A percentile compares a stretch with the other conserved stretches of the same genome.
Conservation (phyloP, 2,113 vertebrate genomes). For the Etheostoma cragini region DNA sequence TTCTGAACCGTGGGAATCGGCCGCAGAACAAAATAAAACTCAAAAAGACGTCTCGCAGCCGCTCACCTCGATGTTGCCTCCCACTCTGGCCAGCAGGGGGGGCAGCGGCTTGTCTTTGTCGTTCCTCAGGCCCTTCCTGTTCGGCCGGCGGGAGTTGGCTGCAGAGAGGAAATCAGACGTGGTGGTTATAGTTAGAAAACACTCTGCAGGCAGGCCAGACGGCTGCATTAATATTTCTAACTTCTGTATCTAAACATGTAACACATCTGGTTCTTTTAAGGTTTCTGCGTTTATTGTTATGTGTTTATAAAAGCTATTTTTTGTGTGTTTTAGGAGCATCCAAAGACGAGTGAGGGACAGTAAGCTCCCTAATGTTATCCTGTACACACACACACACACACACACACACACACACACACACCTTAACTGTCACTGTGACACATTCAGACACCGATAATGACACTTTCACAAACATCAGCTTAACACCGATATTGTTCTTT, state of each 20-base stretch:
- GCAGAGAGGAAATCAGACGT: slow-evolving; percentile 39
- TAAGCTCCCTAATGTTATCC: too few relatives aligned
- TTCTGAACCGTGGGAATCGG: too few relatives aligned
- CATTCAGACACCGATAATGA: neutral
- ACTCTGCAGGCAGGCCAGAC: neutral
- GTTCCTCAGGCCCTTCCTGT: slow-evolving; percentile 94
- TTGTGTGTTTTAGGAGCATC: neutral
- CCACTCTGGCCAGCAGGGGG: slow-evolving; percentile 96
- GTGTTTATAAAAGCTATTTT: too few relatives aligned
- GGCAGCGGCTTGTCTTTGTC: slow-evolving; percentile 98
- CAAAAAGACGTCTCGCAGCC: neutral
- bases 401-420: too few relatives aligned
- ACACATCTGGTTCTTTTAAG: neutral
- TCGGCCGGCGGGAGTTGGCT: slow-evolving; percentile 94
- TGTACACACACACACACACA: neutral
- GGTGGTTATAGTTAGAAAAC: neutral
- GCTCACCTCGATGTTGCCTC: slow-evolving; percentile 96
- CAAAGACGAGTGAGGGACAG: neutral
- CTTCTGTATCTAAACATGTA: too few relatives aligned
- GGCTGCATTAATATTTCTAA: neutral
- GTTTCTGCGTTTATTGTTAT: neutral
- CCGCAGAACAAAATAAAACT: neutral
- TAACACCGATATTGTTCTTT: neutral
- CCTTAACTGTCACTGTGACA: neutral
- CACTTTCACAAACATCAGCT: neutral